Evolutionary conservation across 1,140 invertebrate species (phyloP).

Genomic region (Acromyrmex echinatior): DNA sequence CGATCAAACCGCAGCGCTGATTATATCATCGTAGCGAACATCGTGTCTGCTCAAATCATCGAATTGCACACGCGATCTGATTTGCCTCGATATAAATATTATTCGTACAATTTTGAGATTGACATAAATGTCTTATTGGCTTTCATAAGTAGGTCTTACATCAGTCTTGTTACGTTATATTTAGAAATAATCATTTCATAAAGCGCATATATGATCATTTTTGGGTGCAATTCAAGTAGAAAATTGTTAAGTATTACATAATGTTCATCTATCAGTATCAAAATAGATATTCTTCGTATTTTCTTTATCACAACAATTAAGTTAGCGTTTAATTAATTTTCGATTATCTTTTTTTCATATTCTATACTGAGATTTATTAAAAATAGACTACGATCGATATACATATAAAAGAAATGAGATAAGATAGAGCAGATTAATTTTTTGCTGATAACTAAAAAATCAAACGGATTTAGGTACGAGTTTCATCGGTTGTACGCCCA

Average conservation of each 20-base stretch:
- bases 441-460: not conserved
- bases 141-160: conserved; percentile 17
- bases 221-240: not conserved
- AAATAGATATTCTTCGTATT: not conserved
- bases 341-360: not conserved
- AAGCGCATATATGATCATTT: not conserved
- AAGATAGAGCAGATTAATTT: not conserved
- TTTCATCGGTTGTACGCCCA: conserved; percentile 87
- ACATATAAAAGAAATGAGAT: not conserved
- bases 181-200: not conserved
- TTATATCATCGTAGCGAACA: conserved; percentile 77
- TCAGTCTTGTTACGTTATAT: not conserved
- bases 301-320: not conserved
- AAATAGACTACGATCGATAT: not conserved
- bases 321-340: not conserved
- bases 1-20: conserved; percentile 75
- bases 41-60: conserved; percentile 75
- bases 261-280: not conserved
- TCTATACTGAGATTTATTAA: not conserved
- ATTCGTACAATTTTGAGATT: not conserved
- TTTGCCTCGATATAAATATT: conserved; percentile 47
- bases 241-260: not conserved
- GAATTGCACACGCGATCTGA: conserved; percentile 70
- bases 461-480: conserved; percentile 56
- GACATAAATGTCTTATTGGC: not conserved